phyloP scores from a whole-genome alignment of 2,888 invertebrate genomes.

The Drosophila eohydei region DNA sequence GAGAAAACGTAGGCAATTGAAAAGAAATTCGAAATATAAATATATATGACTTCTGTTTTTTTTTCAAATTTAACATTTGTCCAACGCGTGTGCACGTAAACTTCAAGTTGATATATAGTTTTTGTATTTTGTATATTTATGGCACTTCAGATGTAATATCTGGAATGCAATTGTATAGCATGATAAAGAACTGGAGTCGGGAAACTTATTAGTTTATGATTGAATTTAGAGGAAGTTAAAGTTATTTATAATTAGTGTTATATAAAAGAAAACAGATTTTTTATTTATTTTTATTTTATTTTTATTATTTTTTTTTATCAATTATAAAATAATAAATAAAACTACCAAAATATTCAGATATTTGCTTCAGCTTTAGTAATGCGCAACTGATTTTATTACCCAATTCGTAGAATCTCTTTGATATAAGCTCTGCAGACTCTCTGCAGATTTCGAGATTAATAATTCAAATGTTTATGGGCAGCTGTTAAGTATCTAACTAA shows the following conservation, averaged over 20 bases:
- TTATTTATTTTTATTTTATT: neutral
- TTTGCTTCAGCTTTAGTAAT: too few relatives aligned
- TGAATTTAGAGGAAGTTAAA: neutral
- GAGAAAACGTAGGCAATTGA: neutral
- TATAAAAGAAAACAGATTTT: neutral
- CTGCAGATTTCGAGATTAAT: neutral
- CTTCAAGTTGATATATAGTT: neutral
- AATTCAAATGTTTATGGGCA: neutral
- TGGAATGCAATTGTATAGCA: neutral
- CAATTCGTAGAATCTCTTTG: neutral
- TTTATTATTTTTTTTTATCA: too few relatives aligned
- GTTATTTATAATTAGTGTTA: neutral
- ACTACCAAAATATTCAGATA: too few relatives aligned
- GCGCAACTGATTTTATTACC: neutral
- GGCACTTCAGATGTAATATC: neutral
- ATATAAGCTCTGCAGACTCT: neutral
- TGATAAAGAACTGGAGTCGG: neutral
- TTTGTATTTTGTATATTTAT: slow-evolving; percentile 1
- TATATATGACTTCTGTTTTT: neutral
- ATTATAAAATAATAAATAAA: too few relatives aligned
- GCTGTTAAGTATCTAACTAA: slow-evolving; percentile 4
- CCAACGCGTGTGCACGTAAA: neutral
- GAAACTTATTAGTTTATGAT: neutral
- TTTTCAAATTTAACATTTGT: neutral
- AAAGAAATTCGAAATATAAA: neutral